phyloP scores from a whole-genome alignment of 92 coral and sea anemone species.

The Isaurus tuberculatus region DNA sequence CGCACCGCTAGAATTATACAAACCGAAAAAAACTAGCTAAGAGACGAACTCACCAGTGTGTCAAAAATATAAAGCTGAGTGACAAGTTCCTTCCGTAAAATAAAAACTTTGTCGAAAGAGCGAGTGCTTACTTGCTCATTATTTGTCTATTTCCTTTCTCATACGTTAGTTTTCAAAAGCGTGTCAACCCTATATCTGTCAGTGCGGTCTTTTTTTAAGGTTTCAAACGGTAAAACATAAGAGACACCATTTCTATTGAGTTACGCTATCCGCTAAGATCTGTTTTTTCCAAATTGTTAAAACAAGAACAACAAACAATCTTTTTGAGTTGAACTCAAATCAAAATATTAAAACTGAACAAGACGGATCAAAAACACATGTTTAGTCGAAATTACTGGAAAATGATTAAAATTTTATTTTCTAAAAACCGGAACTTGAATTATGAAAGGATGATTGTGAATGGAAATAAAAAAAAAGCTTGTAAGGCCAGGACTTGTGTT shows the following conservation, averaged over 20 bases:
- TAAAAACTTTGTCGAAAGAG: constrained; percentile 18
- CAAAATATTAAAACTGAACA: not conserved
- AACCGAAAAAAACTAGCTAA: not conserved
- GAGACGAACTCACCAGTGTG: not conserved
- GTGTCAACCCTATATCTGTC: constrained; percentile 28
- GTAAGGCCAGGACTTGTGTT: not conserved
- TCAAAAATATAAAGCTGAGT: constrained; percentile 4
- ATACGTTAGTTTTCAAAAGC: constrained; percentile 21
- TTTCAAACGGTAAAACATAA: not conserved
- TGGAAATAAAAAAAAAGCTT: not conserved
- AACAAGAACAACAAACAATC: constrained; percentile 9
- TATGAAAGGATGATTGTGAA: not conserved
- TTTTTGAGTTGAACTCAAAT: not conserved
- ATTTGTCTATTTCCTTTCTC: constrained; percentile 15
- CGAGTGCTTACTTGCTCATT: constrained; percentile 2
- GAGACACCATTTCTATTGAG: not conserved
- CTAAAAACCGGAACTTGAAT: constrained; percentile 4
- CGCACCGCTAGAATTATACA: constrained; percentile 1
- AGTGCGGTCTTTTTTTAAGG: not conserved
- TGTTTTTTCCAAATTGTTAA: not conserved
- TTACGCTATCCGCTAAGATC: not conserved
- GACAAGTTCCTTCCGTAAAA: constrained; percentile 46
- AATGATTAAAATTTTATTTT: not conserved
- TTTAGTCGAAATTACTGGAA: not conserved
- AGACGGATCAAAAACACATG: not conserved